Evolutionary conservation across 2,888 invertebrate species (phyloP).

Genomic region (Epicampocera succincta): DNA sequence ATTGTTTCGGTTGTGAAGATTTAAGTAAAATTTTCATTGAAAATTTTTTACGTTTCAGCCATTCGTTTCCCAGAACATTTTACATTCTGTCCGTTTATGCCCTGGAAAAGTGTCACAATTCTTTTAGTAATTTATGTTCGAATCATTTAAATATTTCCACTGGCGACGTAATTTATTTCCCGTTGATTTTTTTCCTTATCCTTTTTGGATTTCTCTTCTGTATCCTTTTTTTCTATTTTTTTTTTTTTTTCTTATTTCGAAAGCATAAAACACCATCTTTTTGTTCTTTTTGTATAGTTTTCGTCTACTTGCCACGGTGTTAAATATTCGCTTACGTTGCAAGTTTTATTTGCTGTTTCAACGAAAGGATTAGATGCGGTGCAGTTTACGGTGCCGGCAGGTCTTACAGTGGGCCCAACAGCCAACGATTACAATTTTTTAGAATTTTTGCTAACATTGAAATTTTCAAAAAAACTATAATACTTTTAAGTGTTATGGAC

Average conservation of each 20-base stretch:
- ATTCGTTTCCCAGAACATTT: background rate
- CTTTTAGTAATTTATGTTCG: conserved; percentile 66
- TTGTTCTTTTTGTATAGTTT: conserved; percentile 43
- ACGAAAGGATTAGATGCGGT: conserved; percentile 41
- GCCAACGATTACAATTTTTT: too few species aligned
- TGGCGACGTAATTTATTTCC: conserved; percentile 68
- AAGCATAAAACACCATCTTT: conserved; percentile 50
- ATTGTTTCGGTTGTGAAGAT: too few species aligned
- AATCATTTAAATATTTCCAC: conserved; percentile 69
- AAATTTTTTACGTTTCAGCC: too few species aligned
- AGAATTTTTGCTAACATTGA: too few species aligned
- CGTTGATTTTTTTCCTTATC: conserved; percentile 16
- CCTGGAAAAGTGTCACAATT: conserved; percentile 64
- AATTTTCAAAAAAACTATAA: too few species aligned
- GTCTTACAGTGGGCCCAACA: background rate
- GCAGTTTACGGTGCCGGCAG: conserved; percentile 3
- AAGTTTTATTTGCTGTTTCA: conserved; percentile 44
- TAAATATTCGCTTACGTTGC: conserved; percentile 61
- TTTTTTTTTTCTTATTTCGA: too few species aligned
- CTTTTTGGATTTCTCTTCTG: background rate
- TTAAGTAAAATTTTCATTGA: too few species aligned
- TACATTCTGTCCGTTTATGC: conserved; percentile 1
- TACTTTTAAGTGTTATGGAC: too few species aligned
- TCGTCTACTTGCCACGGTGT: conserved; percentile 31
- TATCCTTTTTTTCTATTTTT: conserved; percentile 1